Evolutionary conservation across 2,888 invertebrate species (phyloP).

Genomic region (Augiades crinisus): DNA sequence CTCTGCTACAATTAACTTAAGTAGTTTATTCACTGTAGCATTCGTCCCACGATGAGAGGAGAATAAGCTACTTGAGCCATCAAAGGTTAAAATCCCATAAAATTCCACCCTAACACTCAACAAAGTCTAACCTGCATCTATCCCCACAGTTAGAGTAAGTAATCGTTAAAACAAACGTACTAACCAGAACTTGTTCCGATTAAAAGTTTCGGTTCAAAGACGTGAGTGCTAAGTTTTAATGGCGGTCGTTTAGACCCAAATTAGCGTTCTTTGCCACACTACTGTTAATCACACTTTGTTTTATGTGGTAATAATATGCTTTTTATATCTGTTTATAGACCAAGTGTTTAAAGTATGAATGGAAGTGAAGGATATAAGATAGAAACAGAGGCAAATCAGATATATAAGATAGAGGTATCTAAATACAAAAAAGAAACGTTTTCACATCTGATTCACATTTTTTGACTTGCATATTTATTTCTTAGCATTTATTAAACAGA

Average conservation of each 20-base stretch:
- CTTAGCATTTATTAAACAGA: too few relatives aligned
- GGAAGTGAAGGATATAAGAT: too few relatives aligned
- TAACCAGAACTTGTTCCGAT: conserved; percentile 20
- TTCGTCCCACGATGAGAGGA: too few relatives aligned
- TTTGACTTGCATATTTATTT: too few relatives aligned
- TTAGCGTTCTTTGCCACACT: conserved; percentile 18
- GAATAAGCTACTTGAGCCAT: too few relatives aligned
- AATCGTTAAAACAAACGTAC: conserved; percentile 25
- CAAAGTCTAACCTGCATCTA: conserved; percentile 14
- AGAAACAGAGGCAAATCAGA: too few relatives aligned
- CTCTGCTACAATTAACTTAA: too few relatives aligned
- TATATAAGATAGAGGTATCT: too few relatives aligned
- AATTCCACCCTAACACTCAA: conserved; percentile 12
- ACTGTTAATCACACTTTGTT: conserved; percentile 8
- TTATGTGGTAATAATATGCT: background rate
- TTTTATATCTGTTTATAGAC: background rate
- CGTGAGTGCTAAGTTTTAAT: conserved; percentile 27
- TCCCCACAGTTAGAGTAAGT: conserved; percentile 19
- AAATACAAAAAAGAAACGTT: too few relatives aligned
- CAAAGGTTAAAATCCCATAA: conserved; percentile 9
- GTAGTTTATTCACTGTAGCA: too few relatives aligned
- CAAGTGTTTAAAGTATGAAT: too few relatives aligned
- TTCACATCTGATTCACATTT: too few relatives aligned
- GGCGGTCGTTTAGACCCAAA: conserved; percentile 25
- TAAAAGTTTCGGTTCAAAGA: conserved; percentile 19